These are phyloP conservation scores for Vireo griseus DNA, from an alignment of 2,797 vertebrate species.

Conservation along the genomic window DNA sequence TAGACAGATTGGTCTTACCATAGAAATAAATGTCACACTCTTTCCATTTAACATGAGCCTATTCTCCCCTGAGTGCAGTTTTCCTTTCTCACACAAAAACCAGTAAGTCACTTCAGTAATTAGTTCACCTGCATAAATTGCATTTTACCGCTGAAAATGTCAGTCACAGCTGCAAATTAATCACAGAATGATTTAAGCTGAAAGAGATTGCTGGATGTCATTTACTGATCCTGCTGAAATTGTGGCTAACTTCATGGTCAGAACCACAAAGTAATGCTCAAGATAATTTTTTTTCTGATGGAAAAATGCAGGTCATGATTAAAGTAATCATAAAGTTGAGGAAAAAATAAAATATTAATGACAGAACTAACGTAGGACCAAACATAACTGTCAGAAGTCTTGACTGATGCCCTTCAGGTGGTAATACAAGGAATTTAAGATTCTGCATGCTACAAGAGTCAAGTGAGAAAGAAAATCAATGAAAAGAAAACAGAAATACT, in stretches of 20 bases:
- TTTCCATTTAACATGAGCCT: not conserved
- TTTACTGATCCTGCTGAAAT: not conserved
- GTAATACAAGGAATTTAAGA: not conserved
- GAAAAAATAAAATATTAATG: not conserved
- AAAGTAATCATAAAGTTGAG: not conserved
- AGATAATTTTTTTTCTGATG: not conserved
- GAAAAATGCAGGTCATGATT: not conserved
- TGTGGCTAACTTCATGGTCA: not conserved
- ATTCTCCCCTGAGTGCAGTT: not conserved
- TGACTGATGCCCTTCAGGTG: not conserved
- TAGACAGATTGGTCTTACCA: not conserved
- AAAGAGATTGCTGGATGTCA: not conserved
- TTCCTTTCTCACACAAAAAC: not conserved
- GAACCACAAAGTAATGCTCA: not conserved
- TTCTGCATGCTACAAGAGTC: not conserved
- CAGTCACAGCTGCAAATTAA: not conserved
- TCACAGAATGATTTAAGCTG: not conserved
- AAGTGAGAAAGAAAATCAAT: not conserved
- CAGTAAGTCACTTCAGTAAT: slow-evolving; percentile 2
- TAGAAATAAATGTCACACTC: not conserved
- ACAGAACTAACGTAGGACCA: not conserved
- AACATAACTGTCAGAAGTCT: not conserved
- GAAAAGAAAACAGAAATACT: not conserved
- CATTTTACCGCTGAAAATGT: slow-evolving; percentile 1
- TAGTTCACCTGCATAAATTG: not conserved